phyloP scores from a whole-genome alignment of 2,888 invertebrate species.

The Eretmocerus hayati region DNA sequence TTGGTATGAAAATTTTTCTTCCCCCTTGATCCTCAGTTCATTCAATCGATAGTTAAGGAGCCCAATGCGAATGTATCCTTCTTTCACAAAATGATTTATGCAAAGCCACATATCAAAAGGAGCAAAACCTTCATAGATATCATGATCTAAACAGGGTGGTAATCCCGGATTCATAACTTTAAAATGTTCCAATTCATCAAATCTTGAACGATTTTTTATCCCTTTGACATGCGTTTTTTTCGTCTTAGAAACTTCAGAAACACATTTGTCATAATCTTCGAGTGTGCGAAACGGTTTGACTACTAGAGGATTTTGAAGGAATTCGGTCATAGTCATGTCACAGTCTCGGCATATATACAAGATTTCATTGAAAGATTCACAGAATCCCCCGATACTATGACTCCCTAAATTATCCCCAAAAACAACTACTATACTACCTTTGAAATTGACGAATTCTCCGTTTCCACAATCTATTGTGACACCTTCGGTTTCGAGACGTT shows the following conservation, averaged over 20 bases:
- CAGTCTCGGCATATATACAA: slow-evolving; percentile 9
- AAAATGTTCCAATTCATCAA: slow-evolving; percentile 16
- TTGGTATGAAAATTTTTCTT: background rate
- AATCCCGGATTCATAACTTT: slow-evolving; percentile 20
- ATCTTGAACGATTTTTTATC: slow-evolving; percentile 18
- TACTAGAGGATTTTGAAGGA: background rate
- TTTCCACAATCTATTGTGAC: background rate
- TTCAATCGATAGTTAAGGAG: slow-evolving; percentile 13
- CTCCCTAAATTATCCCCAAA: slow-evolving; percentile 6
- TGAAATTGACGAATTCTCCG: slow-evolving; percentile 7
- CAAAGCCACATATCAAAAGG: slow-evolving; percentile 12
- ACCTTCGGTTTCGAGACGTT: slow-evolving; percentile 18
- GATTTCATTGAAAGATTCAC: slow-evolving; percentile 3
- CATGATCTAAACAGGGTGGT: slow-evolving; percentile 24
- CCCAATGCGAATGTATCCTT: slow-evolving; percentile 18
- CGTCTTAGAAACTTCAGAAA: background rate
- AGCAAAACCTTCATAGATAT: slow-evolving; percentile 17
- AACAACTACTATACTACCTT: background rate
- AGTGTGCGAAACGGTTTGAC: background rate
- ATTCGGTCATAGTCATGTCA: background rate
- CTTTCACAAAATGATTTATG: background rate
- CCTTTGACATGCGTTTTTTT: slow-evolving; percentile 1
- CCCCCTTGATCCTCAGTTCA: background rate
- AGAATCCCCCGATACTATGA: slow-evolving; percentile 9
- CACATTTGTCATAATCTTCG: background rate